Percentiles rank a stretch among this genome's conserved stretches.
These are phyloP conservation scores for Sclerodermus sp. DNA, from an alignment of 2,888 invertebrate species.

Conservation along the genomic window DNA sequence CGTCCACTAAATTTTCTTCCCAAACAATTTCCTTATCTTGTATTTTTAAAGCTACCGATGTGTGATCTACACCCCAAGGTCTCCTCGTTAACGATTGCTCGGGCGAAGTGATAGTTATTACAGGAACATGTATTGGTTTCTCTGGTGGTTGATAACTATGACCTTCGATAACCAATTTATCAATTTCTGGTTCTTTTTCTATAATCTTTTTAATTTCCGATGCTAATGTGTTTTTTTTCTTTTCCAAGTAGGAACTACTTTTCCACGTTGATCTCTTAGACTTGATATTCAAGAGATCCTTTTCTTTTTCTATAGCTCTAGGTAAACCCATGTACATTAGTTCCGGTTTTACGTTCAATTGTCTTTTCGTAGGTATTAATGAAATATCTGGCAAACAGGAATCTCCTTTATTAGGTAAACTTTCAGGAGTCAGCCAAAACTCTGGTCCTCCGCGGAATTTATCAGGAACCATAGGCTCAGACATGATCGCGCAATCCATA, in stretches of 20 bases:
- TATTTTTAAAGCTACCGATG: conserved; percentile 28
- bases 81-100: conserved; percentile 2
- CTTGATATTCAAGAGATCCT: conserved; percentile 13
- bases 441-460: conserved; percentile 40
- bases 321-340: conserved; percentile 32
- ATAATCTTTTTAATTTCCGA: conserved; percentile 34
- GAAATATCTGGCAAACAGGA: conserved; percentile 25
- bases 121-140: not conserved
- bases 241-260: conserved; percentile 34
- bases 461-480: conserved; percentile 30
- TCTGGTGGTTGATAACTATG: not conserved
- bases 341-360: conserved; percentile 21
- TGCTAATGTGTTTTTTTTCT: conserved; percentile 26
- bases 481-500: conserved; percentile 54
- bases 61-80: conserved; percentile 6
- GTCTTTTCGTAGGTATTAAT: conserved; percentile 19
- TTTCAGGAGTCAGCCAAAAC: conserved; percentile 34
- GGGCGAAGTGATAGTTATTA: conserved; percentile 18
- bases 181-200: conserved; percentile 41
- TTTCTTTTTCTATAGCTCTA: conserved; percentile 30
- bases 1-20: not conserved
- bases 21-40: conserved; percentile 34
- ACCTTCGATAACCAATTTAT: conserved; percentile 35
- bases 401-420: conserved; percentile 19
- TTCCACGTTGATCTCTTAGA: conserved; percentile 32